phyloP scores from a whole-genome alignment of 2,113 vertebrate species.

The Eudyptes chrysolophus region DNA sequence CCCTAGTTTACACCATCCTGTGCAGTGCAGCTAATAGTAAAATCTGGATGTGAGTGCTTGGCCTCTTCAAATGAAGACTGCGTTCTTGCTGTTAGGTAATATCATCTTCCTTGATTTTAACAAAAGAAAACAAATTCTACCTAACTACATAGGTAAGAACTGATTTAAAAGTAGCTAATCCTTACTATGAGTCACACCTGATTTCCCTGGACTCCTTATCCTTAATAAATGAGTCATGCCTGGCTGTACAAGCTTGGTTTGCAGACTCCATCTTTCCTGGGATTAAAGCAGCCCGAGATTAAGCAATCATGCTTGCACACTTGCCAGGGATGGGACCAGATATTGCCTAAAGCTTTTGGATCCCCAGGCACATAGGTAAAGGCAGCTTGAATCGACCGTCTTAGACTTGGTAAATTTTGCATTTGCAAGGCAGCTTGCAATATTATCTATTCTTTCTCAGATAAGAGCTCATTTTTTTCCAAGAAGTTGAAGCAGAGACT shows the following conservation, averaged over 20 bases:
- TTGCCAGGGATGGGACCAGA: not conserved
- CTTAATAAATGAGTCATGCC: not conserved
- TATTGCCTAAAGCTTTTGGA: not conserved
- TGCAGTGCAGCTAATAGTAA: not conserved
- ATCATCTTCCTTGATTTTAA: not conserved
- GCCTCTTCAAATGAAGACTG: not conserved
- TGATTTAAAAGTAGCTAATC: conserved; percentile 35
- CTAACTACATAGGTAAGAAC: not conserved
- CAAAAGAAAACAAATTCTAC: not conserved
- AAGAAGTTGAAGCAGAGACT: not conserved
- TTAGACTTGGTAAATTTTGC: not conserved
- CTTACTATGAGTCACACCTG: not conserved
- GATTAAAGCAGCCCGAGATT: conserved; percentile 13
- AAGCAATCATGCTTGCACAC: not conserved
- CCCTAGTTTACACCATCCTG: not conserved
- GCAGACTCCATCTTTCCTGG: not conserved
- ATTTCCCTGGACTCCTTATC: not conserved
- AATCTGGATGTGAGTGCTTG: not conserved
- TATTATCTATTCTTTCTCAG: not conserved
- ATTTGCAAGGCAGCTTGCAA: not conserved
- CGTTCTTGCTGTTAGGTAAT: not conserved
- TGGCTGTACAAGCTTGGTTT: not conserved
- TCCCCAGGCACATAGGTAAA: not conserved
- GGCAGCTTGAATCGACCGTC: not conserved
- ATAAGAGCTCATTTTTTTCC: not conserved